Evolutionary conservation across 1,140 invertebrate species (phyloP), one percentile per base, ranked within the genome.

Genomic region (Dendroctonus ponderosae): DNA sequence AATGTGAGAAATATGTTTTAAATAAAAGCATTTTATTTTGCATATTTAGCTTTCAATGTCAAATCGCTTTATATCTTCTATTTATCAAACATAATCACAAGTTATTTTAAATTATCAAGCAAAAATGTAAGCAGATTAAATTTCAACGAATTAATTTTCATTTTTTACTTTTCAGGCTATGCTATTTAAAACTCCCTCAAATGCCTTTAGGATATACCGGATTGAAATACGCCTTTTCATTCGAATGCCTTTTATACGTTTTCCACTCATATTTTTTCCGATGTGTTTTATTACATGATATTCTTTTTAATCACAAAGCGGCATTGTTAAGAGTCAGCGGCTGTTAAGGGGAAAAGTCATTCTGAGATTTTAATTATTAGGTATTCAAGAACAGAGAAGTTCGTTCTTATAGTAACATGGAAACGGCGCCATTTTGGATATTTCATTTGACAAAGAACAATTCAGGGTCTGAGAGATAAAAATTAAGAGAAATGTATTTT

Each of bases 261-360:
- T 62, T 54, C 40, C 38, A 62, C 50, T 62, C 61, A 62, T 62
- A 62, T 62, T 53, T 42, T 26, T 62, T 62, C 46, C 61, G 61
- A 62, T 62, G 52, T 62, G 61, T 62, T 62, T 62, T 62, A 62
- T 62, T 53, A 62, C 61, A 62, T 62, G 61, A 62, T 62, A 62
- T 50, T 62, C 51, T 62, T 62, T 62, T 54, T 37, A 41, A 37
- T 9, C 61, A 62, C 61, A 62, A 62, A 62, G 50, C 42, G 12
- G 50, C 51, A 62, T 62, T 62, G 61, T 62, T 62, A 46, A 50
- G 46, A 62, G 42, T 52, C 40, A 15, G 44, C 54, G 12, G 61
- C 50, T 52, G 50, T 62, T 62, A 53, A 62, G 61, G 51, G 42
- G 40, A 44, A 49, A 62, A 53, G 61, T 53, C 49, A 46, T 62